Base-by-base conservation (phyloP, 2,113 vertebrate genomes). In the Alaudala cheleensis region DNA sequence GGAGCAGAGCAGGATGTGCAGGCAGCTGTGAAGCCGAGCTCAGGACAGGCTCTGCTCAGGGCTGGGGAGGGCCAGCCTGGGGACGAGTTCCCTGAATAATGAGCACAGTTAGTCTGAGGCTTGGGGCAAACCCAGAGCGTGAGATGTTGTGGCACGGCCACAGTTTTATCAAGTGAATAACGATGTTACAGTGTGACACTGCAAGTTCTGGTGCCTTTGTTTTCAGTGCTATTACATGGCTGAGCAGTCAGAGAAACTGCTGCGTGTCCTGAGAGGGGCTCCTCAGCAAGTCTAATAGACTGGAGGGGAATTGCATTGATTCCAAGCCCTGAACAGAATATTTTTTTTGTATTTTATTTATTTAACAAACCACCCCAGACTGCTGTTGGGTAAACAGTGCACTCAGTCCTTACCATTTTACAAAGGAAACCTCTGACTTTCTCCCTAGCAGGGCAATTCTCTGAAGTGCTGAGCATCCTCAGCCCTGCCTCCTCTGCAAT, bases 201-300 rank as follows among this genome's bases (percentile, higher is more conserved):
- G 37, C 24, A 14, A 80, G 64, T 74, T 31, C 64, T 65, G 47
- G 37, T 57, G 94, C 33, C 93, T 90, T 54, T 95, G 37, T 54
- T 96, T 95, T 60, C 70, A 24, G 79, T 25, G 83, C 94, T 92
- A 88, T 54, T 96, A 85, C 91, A 88, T 17, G 94, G 93, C 79
- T 95, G 86, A 96, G 86, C 79, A 81, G 61, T 60, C 92, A 95
- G 82, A 85, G 92, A 93, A 94, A 54, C 53, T 56, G 71, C 93
- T 92, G 49, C 17, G 2, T 14, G 37, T 92, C 86, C 71, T 95
- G 53, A 83, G 84, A 73, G 70, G 71, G 53, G 86, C 47, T 94
- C 62, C 89, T 72, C 20, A 1, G 77, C 78, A 67, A 64, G 64
- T 66, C 86, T 81, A 53, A 88, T 73, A 65, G 90, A 61, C n/a